Percentiles rank a stretch among this genome's conserved stretches.
Evolutionary conservation across 1,140 invertebrate species (phyloP).

Genomic region (Anoplophora glabripennis): DNA sequence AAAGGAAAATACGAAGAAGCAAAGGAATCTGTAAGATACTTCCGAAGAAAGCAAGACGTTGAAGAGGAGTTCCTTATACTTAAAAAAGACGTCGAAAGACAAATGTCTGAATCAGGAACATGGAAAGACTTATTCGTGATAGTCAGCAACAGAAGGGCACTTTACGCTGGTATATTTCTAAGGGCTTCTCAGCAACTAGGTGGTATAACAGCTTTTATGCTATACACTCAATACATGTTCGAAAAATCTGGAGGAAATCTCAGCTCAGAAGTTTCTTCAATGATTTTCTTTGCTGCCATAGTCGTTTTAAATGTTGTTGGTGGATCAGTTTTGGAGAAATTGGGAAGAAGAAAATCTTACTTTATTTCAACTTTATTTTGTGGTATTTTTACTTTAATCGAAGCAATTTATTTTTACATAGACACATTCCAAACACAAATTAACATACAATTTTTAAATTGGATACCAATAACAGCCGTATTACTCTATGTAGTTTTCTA

Average conservation of each 20-base stretch:
- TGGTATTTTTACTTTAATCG: constrained; percentile 52
- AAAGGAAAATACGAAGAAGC: constrained; percentile 30
- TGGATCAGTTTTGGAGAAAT: constrained; percentile 64
- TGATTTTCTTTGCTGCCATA: constrained; percentile 51
- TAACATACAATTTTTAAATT: constrained; percentile 35
- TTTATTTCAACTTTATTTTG: constrained; percentile 58
- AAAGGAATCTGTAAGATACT: constrained; percentile 19
- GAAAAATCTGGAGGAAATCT: constrained; percentile 29
- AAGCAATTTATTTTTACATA: constrained; percentile 60
- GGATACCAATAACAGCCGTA: constrained; percentile 37
- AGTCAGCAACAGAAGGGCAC: constrained; percentile 31
- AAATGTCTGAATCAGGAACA: constrained; percentile 40
- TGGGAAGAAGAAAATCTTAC: constrained; percentile 65
- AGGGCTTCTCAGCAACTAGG: constrained; percentile 25
- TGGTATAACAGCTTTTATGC: constrained; percentile 27
- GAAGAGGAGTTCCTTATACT: constrained; percentile 35
- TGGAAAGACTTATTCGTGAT: constrained; percentile 40
- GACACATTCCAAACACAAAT: constrained; percentile 24
- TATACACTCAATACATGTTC: constrained; percentile 37
- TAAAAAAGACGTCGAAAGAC: constrained; percentile 33
- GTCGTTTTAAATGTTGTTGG: constrained; percentile 61
- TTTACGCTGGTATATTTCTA: constrained; percentile 25
- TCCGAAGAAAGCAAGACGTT: constrained; percentile 29
- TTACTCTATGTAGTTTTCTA: constrained; percentile 28
- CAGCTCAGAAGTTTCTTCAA: constrained; percentile 18